Evolutionary conservation across 2,113 vertebrate genomes (phyloP).

Genomic region (Ascaphus truei): DNA sequence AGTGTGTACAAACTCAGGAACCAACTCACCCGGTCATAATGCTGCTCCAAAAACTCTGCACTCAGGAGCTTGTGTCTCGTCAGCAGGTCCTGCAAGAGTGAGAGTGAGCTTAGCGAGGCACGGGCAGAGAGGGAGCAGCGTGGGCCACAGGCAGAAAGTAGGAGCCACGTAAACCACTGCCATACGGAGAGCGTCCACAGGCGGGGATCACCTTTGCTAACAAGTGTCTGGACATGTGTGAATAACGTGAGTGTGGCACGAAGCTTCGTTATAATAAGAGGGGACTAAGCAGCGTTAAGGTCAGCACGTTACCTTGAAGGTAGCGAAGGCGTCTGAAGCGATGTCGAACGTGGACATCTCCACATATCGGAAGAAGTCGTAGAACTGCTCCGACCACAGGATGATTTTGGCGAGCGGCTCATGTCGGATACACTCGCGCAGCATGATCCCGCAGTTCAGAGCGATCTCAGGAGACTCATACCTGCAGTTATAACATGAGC

Average conservation of each 20-base stretch:
- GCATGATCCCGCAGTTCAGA: slow-evolving; percentile 81
- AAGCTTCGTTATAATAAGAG: too few species aligned
- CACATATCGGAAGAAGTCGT: slow-evolving; percentile 84
- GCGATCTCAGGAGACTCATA: slow-evolving; percentile 83
- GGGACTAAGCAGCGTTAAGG: too few species aligned
- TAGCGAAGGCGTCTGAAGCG: slow-evolving; percentile 79
- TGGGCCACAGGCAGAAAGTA: too few species aligned
- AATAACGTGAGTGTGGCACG: too few species aligned
- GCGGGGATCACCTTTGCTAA: neutral
- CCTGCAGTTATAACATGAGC: slow-evolving; percentile 40
- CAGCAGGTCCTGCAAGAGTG: slow-evolving; percentile 71
- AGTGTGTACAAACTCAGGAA: too few species aligned
- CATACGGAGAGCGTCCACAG: too few species aligned
- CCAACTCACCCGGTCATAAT: slow-evolving; percentile 82
- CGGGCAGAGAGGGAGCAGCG: too few species aligned
- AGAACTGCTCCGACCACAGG: slow-evolving; percentile 81
- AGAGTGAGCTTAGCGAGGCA: too few species aligned
- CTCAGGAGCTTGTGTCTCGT: slow-evolving; percentile 82
- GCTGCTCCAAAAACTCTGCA: slow-evolving; percentile 81
- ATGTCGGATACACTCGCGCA: slow-evolving; percentile 78
- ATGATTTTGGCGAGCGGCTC: slow-evolving; percentile 81
- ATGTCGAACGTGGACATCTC: slow-evolving; percentile 85
- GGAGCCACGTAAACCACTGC: too few species aligned
- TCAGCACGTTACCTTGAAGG: slow-evolving; percentile 71
- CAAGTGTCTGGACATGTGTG: too few species aligned